A percentile compares a stretch with the other conserved stretches of the same genome.
Evolutionary conservation across 2,797 vertebrate species (phyloP).

Genomic region (Hypotaenidia okinawae): DNA sequence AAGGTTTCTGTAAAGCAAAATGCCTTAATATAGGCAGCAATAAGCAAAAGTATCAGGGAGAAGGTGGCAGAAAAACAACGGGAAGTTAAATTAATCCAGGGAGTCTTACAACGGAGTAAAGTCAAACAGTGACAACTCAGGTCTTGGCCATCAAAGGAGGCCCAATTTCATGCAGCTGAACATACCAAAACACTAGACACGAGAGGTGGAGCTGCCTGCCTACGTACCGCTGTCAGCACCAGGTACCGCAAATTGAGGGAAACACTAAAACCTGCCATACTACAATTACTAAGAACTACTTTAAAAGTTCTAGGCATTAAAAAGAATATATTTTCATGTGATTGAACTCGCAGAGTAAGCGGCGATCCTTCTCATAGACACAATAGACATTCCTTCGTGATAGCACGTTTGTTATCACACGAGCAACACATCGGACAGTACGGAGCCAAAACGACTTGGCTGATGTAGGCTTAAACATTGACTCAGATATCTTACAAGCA

Average conservation of each 20-base stretch:
- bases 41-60: background rate
- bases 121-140: background rate
- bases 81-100: background rate
- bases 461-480: background rate
- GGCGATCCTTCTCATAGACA: background rate
- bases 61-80: background rate
- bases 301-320: background rate
- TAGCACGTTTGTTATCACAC: background rate
- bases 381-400: background rate
- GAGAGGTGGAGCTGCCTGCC: background rate
- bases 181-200: background rate
- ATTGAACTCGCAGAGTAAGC: background rate
- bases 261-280: background rate
- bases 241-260: background rate
- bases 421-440: background rate
- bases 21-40: background rate
- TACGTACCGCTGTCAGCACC: background rate
- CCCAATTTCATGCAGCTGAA: background rate
- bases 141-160: background rate
- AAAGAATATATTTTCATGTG: background rate
- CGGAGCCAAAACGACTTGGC: background rate
- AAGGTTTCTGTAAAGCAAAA: background rate
- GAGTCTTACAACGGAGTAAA: background rate
- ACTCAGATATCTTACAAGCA: background rate
- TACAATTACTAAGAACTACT: background rate